Conservation (phyloP, 2,888 invertebrate genomes). For the Nowickia ferox region DNA sequence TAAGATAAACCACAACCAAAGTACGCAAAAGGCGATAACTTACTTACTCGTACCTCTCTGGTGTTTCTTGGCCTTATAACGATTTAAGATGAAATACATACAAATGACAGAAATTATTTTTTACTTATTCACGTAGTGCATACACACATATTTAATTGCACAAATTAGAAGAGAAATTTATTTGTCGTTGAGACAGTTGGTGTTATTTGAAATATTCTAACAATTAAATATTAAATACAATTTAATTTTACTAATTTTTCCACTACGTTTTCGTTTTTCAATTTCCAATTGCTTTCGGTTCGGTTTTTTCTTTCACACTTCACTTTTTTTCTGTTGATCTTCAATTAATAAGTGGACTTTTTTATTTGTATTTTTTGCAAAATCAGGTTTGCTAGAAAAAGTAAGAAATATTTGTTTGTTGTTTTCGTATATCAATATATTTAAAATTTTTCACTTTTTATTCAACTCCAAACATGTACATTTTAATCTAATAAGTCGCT, state of each 20-base stretch:
- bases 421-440: constrained; percentile 8
- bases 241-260: constrained; percentile 23
- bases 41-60: constrained; percentile 66
- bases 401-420: constrained; percentile 50
- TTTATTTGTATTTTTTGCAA: constrained; percentile 35
- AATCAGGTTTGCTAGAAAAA: constrained; percentile 63
- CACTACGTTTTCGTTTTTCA: constrained; percentile 54
- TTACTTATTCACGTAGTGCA: constrained; percentile 4
- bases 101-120: constrained; percentile 20
- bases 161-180: constrained; percentile 45
- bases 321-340: constrained; percentile 29
- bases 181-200: background rate
- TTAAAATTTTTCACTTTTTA: constrained; percentile 65
- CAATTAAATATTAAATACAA: constrained; percentile 14
- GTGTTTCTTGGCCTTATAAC: constrained; percentile 3
- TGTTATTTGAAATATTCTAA: constrained; percentile 50
- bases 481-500: constrained; percentile 38
- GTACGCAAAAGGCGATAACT: constrained; percentile 39
- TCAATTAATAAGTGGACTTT: constrained; percentile 46
- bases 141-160: constrained; percentile 8
- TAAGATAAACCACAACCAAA: constrained; percentile 17
- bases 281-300: constrained; percentile 63
- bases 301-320: constrained; percentile 33
- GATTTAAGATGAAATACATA: constrained; percentile 22
- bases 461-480: constrained; percentile 46